Conservation (phyloP, 2,888 invertebrate species). For the Dryobotodes eremita region DNA sequence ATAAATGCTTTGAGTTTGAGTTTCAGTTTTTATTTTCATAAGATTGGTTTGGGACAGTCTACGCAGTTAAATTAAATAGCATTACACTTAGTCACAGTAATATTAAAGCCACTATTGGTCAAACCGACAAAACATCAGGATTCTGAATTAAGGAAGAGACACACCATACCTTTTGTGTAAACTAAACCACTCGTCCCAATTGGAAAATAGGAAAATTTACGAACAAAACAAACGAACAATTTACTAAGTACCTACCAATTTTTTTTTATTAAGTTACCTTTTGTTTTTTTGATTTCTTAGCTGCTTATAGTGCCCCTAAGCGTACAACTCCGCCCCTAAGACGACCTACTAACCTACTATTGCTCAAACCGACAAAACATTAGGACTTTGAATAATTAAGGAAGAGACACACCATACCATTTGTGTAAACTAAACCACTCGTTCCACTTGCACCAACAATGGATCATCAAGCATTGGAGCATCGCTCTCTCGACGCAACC, state of each 20-base stretch:
- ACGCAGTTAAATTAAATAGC: neutral
- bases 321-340: too few species aligned
- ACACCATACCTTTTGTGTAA: constrained; percentile 53
- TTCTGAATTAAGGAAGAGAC: constrained; percentile 26
- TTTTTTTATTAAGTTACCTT: too few species aligned
- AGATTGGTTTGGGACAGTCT: neutral
- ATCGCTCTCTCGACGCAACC: constrained; percentile 42
- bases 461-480: constrained; percentile 14
- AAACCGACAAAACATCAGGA: constrained; percentile 15
- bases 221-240: too few species aligned
- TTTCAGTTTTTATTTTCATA: neutral
- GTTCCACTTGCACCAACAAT: constrained; percentile 61
- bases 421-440: constrained; percentile 55
- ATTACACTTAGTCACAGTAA: neutral
- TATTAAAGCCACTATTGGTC: constrained; percentile 25
- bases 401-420: constrained; percentile 37
- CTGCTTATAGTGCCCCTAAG: too few species aligned
- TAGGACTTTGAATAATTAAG: constrained; percentile 19
- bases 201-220: constrained; percentile 12
- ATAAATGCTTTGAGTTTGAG: too few species aligned
- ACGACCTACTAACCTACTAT: neutral
- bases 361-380: constrained; percentile 21
- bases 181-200: constrained; percentile 49
- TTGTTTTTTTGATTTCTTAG: too few species aligned
- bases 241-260: too few species aligned